Conservation (phyloP, 2,797 vertebrate genomes). For the Sphaeramia orbicularis region DNA sequence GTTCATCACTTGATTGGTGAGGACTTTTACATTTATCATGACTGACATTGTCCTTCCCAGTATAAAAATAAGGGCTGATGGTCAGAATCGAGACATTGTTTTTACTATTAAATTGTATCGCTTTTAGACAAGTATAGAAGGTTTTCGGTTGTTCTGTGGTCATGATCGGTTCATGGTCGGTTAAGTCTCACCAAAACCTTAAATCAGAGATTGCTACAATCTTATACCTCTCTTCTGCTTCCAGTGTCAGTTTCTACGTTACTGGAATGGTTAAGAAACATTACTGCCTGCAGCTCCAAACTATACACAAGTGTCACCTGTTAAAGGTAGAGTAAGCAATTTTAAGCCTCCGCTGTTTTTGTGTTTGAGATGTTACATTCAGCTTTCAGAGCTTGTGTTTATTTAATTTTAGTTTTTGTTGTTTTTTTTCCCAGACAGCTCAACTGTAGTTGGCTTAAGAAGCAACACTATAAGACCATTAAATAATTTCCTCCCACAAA, state of each 20-base stretch:
- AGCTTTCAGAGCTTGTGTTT: too few relatives aligned
- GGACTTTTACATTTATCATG: not conserved
- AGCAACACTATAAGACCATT: too few relatives aligned
- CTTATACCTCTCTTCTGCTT: slow-evolving; percentile 25
- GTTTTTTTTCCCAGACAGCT: too few relatives aligned
- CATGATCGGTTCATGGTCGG: not conserved
- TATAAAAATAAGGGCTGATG: not conserved
- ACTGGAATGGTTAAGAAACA: slow-evolving; percentile 67
- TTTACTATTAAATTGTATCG: slow-evolving; percentile 1
- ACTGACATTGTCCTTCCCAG: not conserved
- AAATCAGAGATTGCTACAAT: slow-evolving; percentile 21
- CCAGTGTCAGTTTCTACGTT: slow-evolving; percentile 45
- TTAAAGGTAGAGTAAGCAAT: slow-evolving; percentile 11
- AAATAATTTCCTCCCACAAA: too few relatives aligned
- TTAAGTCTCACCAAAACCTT: slow-evolving; percentile 10
- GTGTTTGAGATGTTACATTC: too few relatives aligned
- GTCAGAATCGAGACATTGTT: not conserved
- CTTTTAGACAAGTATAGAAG: not conserved
- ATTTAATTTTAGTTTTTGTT: too few relatives aligned
- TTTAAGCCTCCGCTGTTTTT: too few relatives aligned
- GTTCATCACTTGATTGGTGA: not conserved
- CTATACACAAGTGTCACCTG: slow-evolving; percentile 28
- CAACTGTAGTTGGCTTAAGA: too few relatives aligned
- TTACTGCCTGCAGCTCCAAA: slow-evolving; percentile 34
- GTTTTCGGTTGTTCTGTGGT: not conserved